Evolutionary conservation across 2,797 vertebrate species (phyloP).

Genomic region (Poeciliopsis presidionis): DNA sequence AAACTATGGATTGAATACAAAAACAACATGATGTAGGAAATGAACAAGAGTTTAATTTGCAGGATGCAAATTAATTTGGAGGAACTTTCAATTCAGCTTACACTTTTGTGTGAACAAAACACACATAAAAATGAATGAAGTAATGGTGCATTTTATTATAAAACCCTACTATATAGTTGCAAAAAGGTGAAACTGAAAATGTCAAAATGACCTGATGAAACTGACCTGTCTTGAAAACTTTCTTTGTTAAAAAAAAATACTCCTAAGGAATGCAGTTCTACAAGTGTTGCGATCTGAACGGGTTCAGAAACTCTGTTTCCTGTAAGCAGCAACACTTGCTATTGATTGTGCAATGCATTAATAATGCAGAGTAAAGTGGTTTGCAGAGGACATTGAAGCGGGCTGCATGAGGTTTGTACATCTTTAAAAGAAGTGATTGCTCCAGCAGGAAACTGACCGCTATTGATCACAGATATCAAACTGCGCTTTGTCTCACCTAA

Average conservation of each 20-base stretch:
- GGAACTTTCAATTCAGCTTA: background rate
- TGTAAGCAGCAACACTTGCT: conserved; percentile 46
- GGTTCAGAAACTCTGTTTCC: conserved; percentile 42
- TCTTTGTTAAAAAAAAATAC: conserved; percentile 15
- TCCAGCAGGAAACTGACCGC: conserved; percentile 31
- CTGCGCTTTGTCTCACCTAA: background rate
- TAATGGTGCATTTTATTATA: no score
- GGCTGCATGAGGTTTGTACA: conserved; percentile 30
- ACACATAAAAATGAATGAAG: no score
- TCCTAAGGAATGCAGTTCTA: conserved; percentile 42
- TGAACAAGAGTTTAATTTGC: background rate
- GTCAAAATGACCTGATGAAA: background rate
- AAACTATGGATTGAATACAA: background rate
- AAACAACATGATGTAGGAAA: background rate
- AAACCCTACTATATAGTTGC: background rate
- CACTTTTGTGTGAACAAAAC: background rate
- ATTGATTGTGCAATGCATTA: conserved; percentile 62
- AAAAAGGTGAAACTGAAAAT: background rate
- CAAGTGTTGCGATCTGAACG: conserved; percentile 1
- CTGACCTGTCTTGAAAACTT: conserved; percentile 1
- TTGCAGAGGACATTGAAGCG: conserved; percentile 26
- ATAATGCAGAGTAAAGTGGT: conserved; percentile 63
- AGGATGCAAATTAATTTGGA: background rate
- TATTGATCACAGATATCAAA: conserved; percentile 33
- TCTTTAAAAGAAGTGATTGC: conserved; percentile 13